A percentile compares a stretch with the other conserved stretches of the same genome.
Evolutionary conservation across 2,113 vertebrate species (phyloP).

Genomic region (Periophthalmodon schlosseri): DNA sequence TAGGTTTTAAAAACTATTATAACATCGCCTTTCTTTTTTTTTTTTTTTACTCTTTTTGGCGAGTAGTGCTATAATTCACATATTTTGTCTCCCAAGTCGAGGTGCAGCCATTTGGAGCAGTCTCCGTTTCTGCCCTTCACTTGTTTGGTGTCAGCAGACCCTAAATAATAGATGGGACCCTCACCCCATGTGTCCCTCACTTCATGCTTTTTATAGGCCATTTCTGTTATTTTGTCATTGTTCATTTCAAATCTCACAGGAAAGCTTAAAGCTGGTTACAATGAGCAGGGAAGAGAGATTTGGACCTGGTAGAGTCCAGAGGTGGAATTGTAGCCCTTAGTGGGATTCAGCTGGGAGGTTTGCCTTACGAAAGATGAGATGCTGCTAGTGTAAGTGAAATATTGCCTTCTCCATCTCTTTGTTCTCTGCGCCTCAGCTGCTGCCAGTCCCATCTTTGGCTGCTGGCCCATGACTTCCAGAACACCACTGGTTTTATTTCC

Average conservation of each 20-base stretch:
- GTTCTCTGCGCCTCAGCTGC: constrained; percentile 47
- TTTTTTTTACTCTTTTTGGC: neutral
- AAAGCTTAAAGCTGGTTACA: neutral
- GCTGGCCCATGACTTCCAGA: constrained; percentile 31
- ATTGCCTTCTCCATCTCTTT: constrained; percentile 57
- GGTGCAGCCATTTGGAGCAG: constrained; percentile 20
- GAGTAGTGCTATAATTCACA: neutral
- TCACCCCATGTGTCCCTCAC: constrained; percentile 55
- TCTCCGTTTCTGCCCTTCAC: constrained; percentile 29
- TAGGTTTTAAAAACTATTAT: neutral
- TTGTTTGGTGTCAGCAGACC: constrained; percentile 59
- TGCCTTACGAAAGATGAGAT: constrained; percentile 57
- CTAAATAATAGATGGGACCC: constrained; percentile 75
- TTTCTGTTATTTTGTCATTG: constrained; percentile 13
- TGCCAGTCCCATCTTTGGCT: constrained; percentile 28
- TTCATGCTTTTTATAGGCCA: constrained; percentile 63
- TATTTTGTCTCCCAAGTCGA: neutral
- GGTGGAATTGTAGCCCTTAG: constrained; percentile 29
- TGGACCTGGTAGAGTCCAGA: neutral
- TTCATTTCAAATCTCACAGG: neutral
- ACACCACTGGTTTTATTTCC: constrained; percentile 21
- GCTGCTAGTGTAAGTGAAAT: constrained; percentile 41
- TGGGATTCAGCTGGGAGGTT: constrained; percentile 29
- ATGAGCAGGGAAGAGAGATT: neutral
- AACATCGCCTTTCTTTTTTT: neutral